Base-by-base conservation (phyloP, 2,888 invertebrate genomes). In the Noctua janthina region DNA sequence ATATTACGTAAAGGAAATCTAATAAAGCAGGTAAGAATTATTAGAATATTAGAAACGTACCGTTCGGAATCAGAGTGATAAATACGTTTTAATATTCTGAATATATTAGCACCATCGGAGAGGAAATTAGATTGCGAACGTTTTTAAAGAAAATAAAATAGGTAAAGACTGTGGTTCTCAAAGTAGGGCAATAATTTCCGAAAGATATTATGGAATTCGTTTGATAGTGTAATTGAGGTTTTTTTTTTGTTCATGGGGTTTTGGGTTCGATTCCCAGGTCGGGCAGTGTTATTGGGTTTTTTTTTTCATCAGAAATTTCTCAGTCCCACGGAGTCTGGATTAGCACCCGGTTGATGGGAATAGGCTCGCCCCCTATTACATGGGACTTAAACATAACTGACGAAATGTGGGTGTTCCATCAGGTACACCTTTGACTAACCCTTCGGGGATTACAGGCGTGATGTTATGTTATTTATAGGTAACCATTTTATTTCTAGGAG, bases 61-160 rank as follows among this genome's bases (percentile, higher is more conserved):
- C 74, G 68, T 79, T 86, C 68, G 75, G 72, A 67, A 78, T 86
- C 81, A 46, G 73, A 83, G 74, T 75, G 86, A 90, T 86, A 88
- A 89, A 90, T 86, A 85, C 82, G 51, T 76, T 84, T 87, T 85
- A 88, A 88, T 89, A 83, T 88, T 81, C 70, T 8, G 86, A 90
- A 89, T 91, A 88, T 82, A 91, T 91, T 90, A 85, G 67, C 83
- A 62, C 84, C 76, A 78, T 74, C 29, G 56, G 39, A 20, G 43
- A 20, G 69, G 29, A 70, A 78, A 84, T 86, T 81, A 78, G 81
- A 81, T 76, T 43, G 74, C 29, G n/a, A 11, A 3, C 4, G 13
- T 2, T 85, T 67, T 67, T 43, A 13, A 67, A 67, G 43, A 43
- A 67, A 67, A 67, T 67, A 20, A 62, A 35, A 64, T 64, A 64